Evolutionary conservation across 2,113 vertebrate genomes (phyloP).

Genomic region (Phylloscopus trochilus): DNA sequence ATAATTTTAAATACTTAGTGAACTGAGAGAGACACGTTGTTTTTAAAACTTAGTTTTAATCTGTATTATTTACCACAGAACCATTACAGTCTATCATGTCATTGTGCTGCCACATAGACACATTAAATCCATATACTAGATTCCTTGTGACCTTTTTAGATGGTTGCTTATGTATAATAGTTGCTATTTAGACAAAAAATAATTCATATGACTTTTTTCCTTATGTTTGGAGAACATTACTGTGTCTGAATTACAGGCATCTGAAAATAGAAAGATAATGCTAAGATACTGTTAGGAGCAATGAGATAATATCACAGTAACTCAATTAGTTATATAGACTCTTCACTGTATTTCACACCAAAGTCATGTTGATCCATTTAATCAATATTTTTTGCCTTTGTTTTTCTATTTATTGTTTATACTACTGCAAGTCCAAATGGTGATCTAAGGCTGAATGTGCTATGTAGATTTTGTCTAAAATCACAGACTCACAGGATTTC

Average conservation of each 20-base stretch:
- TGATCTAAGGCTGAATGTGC: background rate
- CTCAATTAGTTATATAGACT: background rate
- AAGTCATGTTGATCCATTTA: background rate
- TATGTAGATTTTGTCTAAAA: background rate
- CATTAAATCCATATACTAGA: background rate
- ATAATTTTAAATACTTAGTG: background rate
- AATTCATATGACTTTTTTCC: background rate
- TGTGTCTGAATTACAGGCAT: background rate
- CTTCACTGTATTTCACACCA: background rate
- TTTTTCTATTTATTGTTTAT: background rate
- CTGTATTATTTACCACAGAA: background rate
- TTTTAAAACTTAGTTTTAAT: slow-evolving; percentile 23
- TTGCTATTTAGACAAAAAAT: background rate
- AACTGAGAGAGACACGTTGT: background rate
- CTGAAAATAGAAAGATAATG: background rate
- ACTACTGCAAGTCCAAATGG: background rate
- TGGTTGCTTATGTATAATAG: background rate
- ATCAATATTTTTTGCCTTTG: background rate
- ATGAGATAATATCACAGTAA: background rate
- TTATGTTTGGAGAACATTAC: background rate
- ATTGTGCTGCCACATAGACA: background rate
- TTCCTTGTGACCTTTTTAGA: background rate
- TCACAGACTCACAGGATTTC: no score
- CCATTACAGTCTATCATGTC: background rate
- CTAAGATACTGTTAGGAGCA: background rate